Percentiles rank a stretch among this genome's conserved stretches.
These are phyloP conservation scores for Clavelina lepadiformis DNA, from an alignment of 23 tunicate genomes.

Conservation along the genomic window DNA sequence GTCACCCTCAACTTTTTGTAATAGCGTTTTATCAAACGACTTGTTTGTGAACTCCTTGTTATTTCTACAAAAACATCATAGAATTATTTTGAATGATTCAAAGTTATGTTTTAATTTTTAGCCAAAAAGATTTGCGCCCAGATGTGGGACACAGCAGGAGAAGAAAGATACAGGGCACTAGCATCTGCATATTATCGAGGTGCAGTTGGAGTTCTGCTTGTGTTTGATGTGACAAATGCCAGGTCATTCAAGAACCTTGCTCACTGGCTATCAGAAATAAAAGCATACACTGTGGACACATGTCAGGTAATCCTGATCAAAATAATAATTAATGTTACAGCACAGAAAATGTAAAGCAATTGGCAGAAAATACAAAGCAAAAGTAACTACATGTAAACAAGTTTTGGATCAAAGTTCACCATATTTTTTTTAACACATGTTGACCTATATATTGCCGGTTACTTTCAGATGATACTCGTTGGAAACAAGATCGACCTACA, in stretches of 20 bases:
- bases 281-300: slow-evolving; percentile 49
- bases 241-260: slow-evolving; percentile 64
- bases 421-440: not conserved
- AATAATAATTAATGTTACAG: no score
- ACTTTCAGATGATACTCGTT: slow-evolving; percentile 59
- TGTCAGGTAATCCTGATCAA: slow-evolving; percentile 94
- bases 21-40: no score
- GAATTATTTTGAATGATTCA: not conserved
- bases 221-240: slow-evolving; percentile 87
- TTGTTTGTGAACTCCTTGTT: no score
- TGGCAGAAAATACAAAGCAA: no score
- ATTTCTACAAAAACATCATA: not conserved
- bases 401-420: not conserved
- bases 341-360: no score
- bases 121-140: slow-evolving; percentile 70
- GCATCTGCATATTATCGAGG: slow-evolving; percentile 97
- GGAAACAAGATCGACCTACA: slow-evolving; percentile 81
- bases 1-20: no score
- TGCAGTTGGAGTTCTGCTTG: slow-evolving; percentile 87
- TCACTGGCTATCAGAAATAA: slow-evolving; percentile 92
- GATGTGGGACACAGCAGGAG: slow-evolving; percentile 96
- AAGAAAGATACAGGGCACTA: slow-evolving; percentile 89
- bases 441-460: no score
- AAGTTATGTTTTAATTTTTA: not conserved
- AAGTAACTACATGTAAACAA: not conserved